Evolutionary conservation across 2,888 invertebrate species (phyloP).

Genomic region (Luperina nickerlii): DNA sequence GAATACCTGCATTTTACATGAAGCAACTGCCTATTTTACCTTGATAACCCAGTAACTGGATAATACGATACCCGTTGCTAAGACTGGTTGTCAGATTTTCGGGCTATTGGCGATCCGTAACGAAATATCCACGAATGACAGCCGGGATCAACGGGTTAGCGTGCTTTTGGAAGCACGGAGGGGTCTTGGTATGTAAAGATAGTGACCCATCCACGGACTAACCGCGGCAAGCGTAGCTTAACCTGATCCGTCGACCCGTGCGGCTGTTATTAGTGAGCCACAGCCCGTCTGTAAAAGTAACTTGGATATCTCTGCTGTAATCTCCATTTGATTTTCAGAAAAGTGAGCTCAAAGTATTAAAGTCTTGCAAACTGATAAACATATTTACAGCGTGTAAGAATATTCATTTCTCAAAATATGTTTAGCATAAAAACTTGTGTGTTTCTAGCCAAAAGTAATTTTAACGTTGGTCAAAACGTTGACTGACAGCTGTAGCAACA

Average conservation of each 20-base stretch:
- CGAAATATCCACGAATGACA: neutral
- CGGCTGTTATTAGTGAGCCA: too few relatives aligned
- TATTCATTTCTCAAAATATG: conserved; percentile 3
- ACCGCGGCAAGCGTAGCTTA: too few relatives aligned
- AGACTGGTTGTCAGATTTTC: neutral
- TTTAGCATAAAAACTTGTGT: neutral
- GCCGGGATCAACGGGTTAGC: too few relatives aligned
- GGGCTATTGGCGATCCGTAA: neutral
- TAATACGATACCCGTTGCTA: neutral
- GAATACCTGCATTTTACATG: neutral
- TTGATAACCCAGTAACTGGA: neutral
- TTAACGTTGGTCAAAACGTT: neutral
- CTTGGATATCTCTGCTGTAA: too few relatives aligned
- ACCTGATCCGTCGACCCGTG: too few relatives aligned
- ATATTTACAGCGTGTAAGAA: neutral
- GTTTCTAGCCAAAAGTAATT: conserved; percentile 12
- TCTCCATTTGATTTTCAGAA: neutral
- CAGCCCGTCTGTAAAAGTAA: too few relatives aligned
- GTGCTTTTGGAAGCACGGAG: too few relatives aligned
- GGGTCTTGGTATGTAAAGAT: too few relatives aligned
- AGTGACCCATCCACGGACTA: too few relatives aligned
- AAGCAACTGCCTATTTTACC: neutral
- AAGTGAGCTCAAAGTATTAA: neutral
- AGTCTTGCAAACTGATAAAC: neutral
- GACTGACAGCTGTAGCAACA: conserved; percentile 37